Evolutionary conservation across 2,797 vertebrate species (phyloP).

Genomic region (Luscinia luscinia): DNA sequence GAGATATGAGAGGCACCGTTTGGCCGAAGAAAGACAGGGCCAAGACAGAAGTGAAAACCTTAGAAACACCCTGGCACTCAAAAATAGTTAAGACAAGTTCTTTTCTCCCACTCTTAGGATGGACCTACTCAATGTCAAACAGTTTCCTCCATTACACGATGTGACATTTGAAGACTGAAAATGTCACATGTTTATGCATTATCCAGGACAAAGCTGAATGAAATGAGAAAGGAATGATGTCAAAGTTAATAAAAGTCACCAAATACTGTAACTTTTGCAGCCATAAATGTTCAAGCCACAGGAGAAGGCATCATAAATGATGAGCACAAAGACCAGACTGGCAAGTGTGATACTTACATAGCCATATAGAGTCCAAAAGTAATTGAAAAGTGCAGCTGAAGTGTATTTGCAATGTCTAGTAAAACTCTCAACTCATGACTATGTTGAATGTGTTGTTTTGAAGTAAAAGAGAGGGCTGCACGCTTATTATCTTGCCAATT

Average conservation of each 20-base stretch:
- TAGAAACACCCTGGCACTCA: neutral
- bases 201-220: neutral
- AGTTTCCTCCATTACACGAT: neutral
- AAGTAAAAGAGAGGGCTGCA: neutral
- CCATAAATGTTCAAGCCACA: neutral
- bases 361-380: neutral
- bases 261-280: neutral
- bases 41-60: neutral
- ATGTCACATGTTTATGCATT: neutral
- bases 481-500: slow-evolving; percentile 38
- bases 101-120: neutral
- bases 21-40: neutral
- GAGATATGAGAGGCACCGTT: neutral
- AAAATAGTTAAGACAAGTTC: neutral
- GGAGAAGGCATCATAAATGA: neutral
- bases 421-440: slow-evolving; percentile 18
- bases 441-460: neutral
- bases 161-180: neutral
- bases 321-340: neutral
- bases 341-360: neutral
- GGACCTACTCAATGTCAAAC: neutral
- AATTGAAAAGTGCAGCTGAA: neutral
- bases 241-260: neutral
- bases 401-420: neutral
- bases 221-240: neutral